Percentiles rank a stretch among this genome's conserved stretches.
These are phyloP conservation scores for Phasianus colchicus DNA, from an alignment of 2,113 vertebrate species.

Conservation along the genomic window DNA sequence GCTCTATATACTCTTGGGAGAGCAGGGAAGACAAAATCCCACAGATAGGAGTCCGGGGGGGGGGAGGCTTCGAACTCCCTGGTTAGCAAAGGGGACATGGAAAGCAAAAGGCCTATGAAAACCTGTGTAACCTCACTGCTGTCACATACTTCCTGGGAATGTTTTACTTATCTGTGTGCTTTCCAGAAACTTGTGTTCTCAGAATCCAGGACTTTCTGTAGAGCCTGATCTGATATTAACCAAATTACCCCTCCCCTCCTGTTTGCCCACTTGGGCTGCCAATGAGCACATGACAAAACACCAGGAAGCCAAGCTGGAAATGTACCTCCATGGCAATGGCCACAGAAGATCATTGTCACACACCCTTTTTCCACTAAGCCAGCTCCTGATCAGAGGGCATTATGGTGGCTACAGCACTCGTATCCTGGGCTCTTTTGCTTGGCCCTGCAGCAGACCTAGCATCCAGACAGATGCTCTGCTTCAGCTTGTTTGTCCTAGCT, in stretches of 20 bases:
- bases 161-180: slow-evolving; percentile 24
- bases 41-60: background rate
- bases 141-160: background rate
- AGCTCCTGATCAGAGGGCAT: background rate
- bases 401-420: background rate
- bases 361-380: background rate
- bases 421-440: background rate
- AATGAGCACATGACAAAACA: slow-evolving; percentile 25
- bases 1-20: background rate
- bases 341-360: background rate
- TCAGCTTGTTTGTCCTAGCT: background rate
- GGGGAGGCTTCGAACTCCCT: background rate
- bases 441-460: fast-evolving
- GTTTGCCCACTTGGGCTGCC: slow-evolving; percentile 50
- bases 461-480: background rate
- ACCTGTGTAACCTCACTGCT: background rate
- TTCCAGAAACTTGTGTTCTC: slow-evolving; percentile 58
- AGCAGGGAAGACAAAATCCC: background rate
- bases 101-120: slow-evolving; percentile 8
- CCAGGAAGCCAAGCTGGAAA: slow-evolving; percentile 7
- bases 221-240: slow-evolving; percentile 28
- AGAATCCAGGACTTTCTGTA: slow-evolving; percentile 47
- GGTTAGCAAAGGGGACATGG: background rate
- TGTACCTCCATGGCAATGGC: background rate
- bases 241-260: background rate